Percentiles rank a stretch among this genome's conserved stretches.
Evolutionary conservation across 1,140 invertebrate genomes (phyloP).

Genomic region (Drosophila pseudoobscura): DNA sequence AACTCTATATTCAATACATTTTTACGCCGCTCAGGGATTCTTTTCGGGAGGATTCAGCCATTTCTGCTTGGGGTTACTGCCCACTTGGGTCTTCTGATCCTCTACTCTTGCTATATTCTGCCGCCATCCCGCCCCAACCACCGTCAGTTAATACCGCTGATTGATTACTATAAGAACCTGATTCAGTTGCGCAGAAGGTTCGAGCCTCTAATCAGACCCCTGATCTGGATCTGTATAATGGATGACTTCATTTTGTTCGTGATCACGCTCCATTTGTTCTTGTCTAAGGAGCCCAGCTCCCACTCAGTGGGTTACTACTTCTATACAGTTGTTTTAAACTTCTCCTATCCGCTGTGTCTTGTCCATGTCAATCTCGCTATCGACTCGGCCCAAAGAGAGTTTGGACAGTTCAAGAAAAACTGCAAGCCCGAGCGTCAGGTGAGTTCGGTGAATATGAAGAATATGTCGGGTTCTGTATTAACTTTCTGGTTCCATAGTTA

Average conservation of each 20-base stretch:
- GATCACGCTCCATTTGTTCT: slow-evolving; percentile 23
- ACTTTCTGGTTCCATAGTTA: too few relatives aligned
- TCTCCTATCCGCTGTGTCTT: slow-evolving; percentile 24
- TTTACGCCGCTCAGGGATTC: not conserved
- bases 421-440: not conserved
- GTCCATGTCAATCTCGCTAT: slow-evolving; percentile 26
- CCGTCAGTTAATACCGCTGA: not conserved
- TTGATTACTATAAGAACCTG: slow-evolving; percentile 24
- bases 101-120: slow-evolving; percentile 28
- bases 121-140: too few relatives aligned
- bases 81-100: slow-evolving; percentile 40
- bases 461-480: too few relatives aligned
- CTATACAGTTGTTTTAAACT: accelerated
- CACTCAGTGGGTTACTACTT: too few relatives aligned
- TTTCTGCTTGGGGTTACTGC: slow-evolving; percentile 10
- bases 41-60: slow-evolving; percentile 45
- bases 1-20: not conserved
- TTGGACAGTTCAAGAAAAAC: slow-evolving; percentile 26
- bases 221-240: slow-evolving; percentile 28
- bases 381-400: slow-evolving; percentile 4
- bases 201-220: slow-evolving; percentile 41
- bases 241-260: slow-evolving; percentile 2
- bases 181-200: slow-evolving; percentile 40
- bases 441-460: too few relatives aligned
- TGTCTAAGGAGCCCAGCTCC: slow-evolving; percentile 16